Base-by-base conservation (phyloP, 2,797 vertebrate genomes). In the Epinephelus coioides region DNA sequence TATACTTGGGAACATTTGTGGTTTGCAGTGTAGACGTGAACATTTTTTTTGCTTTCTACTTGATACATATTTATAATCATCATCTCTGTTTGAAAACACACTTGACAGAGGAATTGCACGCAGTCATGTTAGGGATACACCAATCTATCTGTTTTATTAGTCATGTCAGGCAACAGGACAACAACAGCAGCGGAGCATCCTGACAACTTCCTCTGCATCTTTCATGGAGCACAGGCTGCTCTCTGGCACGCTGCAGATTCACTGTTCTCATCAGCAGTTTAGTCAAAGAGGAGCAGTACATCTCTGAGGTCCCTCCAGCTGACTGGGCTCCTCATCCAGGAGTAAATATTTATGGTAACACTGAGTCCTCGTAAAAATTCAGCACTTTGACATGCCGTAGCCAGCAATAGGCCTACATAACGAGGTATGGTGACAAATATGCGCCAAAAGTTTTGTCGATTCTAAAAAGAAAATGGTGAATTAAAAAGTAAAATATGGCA, bases 11-110 rank as follows among this genome's bases (percentile, higher is more conserved):
- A 69, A 61, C 54, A 51, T 60, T 62, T 1, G 12, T 14, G 40
- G 44, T 17, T 68, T 3, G 38, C 12, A 43, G 43, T 34, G 65
- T 18, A 51, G 46, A 66, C 3, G 46, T 34, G 43, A 82, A 74
- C 61, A 21, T 19, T 57, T 47, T 49, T 19, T 14, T 49, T 12
- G 23, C 34, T 17, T 17, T 43, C 61, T 71, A 53, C 57, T 62
- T 50, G 54, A 50, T 81, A 12, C 59, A 83, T 75, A 74, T 81
- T 80, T 30, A 62, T 76, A 56, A 74, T 67, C 44, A 17, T 17
- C 63, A 56, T 65, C 51, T 69, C 23, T 43, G 38, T 53, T 53
- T 61, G 27, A 70, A 59, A 83, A 55, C 15, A 54, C 21, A 64
- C 56, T 55, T 46, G 55, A 60, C 65, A 49, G 55, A 44, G 30